phyloP scores from a whole-genome alignment of 2,888 invertebrate genomes.

The Phyllotreta striolata region DNA sequence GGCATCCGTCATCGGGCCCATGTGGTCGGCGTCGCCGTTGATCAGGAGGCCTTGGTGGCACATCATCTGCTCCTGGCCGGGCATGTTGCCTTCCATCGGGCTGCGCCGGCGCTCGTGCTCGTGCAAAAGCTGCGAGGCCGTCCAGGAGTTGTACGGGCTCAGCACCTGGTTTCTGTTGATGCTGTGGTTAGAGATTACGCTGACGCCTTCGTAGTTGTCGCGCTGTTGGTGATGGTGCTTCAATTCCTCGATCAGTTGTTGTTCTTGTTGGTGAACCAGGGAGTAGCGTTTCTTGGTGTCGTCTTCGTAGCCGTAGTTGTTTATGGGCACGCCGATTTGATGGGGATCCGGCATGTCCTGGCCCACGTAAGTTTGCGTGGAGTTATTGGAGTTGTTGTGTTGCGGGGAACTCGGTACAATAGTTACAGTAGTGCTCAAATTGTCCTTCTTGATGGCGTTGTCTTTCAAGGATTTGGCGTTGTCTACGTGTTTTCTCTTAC shows the following conservation, averaged over 20 bases:
- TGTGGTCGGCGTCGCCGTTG: conserved; percentile 56
- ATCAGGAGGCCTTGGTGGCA: conserved; percentile 53
- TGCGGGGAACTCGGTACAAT: conserved; percentile 61
- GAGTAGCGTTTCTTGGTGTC: conserved; percentile 63
- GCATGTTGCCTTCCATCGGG: conserved; percentile 57
- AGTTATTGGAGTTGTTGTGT: conserved; percentile 46
- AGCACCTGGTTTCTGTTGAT: conserved; percentile 60
- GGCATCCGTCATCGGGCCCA: conserved; percentile 55
- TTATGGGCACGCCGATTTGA: conserved; percentile 61
- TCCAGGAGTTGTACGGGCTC: conserved; percentile 68
- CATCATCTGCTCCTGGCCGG: conserved; percentile 52
- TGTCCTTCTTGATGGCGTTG: conserved; percentile 55
- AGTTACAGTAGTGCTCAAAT: conserved; percentile 59
- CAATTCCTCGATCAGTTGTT: conserved; percentile 61
- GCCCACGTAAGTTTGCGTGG: conserved; percentile 51
- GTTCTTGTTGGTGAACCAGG: conserved; percentile 62
- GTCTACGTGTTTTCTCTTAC: conserved; percentile 56
- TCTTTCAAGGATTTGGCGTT: conserved; percentile 51
- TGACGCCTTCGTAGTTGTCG: conserved; percentile 54
- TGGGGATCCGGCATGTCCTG: conserved; percentile 59
- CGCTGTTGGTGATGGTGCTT: conserved; percentile 59
- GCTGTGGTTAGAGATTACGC: conserved; percentile 60
- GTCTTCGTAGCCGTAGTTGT: conserved; percentile 60
- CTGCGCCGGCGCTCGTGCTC: conserved; percentile 68
- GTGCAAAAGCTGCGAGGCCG: conserved; percentile 67